Evolutionary conservation across 2,797 vertebrate genomes (phyloP).

Genomic region (Moxostoma hubbsi): DNA sequence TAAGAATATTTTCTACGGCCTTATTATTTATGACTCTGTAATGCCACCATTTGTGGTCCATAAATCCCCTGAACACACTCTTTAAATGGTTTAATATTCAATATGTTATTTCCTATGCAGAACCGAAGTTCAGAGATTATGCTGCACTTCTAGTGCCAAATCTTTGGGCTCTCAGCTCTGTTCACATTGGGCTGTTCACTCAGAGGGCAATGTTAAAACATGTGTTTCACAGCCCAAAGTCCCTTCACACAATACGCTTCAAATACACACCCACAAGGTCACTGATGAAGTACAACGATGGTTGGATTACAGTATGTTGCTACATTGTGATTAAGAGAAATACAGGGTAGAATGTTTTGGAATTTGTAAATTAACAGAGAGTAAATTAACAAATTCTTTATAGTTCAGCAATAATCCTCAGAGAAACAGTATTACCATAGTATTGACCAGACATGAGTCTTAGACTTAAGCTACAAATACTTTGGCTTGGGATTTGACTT

Average conservation of each 20-base stretch:
- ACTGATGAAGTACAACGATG: constrained; percentile 24
- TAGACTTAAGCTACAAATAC: too few species aligned
- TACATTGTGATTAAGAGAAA: not conserved
- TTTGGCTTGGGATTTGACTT: too few species aligned
- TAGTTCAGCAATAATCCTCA: too few species aligned
- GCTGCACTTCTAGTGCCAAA: constrained; percentile 1
- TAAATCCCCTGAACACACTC: not conserved
- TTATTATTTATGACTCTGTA: not conserved
- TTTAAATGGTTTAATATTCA: constrained; percentile 27
- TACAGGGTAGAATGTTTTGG: not conserved
- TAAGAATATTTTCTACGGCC: not conserved
- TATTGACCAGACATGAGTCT: too few species aligned
- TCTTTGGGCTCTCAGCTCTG: constrained; percentile 6
- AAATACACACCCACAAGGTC: not conserved
- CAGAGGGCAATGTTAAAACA: not conserved
- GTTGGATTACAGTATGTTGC: not conserved
- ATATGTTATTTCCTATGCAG: not conserved
- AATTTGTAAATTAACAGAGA: too few species aligned
- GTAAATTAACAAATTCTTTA: too few species aligned
- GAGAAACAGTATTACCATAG: too few species aligned
- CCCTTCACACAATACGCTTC: not conserved
- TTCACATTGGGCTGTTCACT: constrained; percentile 4
- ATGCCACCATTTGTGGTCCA: too few species aligned
- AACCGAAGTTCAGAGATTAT: constrained; percentile 16
- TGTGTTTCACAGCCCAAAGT: not conserved